Evolutionary conservation across 2,797 vertebrate species (phyloP).

Genomic region (Falco novaeseelandiae): DNA sequence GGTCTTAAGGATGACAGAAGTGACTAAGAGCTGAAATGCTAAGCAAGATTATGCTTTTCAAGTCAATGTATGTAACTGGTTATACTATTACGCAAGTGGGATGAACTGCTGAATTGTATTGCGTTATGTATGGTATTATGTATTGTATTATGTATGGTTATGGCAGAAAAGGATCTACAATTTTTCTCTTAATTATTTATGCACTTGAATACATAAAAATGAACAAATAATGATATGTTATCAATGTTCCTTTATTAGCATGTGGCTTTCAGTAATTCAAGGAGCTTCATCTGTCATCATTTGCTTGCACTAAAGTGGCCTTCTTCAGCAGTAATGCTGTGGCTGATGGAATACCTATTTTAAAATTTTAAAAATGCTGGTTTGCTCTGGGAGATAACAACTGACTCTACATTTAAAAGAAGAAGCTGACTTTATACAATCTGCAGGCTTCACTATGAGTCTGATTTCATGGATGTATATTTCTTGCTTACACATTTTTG

Average conservation of each 20-base stretch:
- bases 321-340: not conserved
- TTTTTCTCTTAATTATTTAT: not conserved
- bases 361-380: not conserved
- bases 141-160: not conserved
- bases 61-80: not conserved
- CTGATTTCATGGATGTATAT: not conserved
- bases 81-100: not conserved
- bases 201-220: not conserved
- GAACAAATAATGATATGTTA: not conserved
- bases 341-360: not conserved
- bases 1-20: not conserved
- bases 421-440: not conserved
- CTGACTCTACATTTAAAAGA: not conserved
- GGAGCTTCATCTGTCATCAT: not conserved
- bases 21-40: not conserved
- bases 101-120: not conserved
- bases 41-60: not conserved
- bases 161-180: not conserved
- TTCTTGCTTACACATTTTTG: not conserved
- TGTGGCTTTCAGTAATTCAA: not conserved
- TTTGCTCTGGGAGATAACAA: not conserved
- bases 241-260: not conserved
- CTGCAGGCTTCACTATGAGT: not conserved
- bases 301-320: not conserved
- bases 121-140: not conserved